Base-by-base conservation (phyloP, 2,888 invertebrate genomes). In the Nomada ferruginata region DNA sequence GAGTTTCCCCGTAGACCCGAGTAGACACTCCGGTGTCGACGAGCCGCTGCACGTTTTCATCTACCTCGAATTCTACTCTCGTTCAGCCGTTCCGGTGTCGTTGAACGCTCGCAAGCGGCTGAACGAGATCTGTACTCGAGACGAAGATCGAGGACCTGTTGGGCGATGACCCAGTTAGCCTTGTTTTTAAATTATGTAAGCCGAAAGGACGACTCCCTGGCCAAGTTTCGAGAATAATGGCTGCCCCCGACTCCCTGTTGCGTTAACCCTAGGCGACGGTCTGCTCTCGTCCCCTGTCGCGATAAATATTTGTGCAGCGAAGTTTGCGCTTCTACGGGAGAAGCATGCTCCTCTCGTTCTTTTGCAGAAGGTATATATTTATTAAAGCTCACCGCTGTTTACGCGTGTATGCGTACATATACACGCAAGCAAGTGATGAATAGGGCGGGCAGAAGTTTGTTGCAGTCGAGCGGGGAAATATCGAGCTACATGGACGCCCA, bases 71-170 rank as follows among this genome's bases (percentile, higher is more conserved):
- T 76, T 42, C 68, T 52, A 36, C 5, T 9, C 78, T 9, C 78
- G 78, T 69, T 69, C 26, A 42, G 18, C 11, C 64, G 23, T 68
- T 52, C 52, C n/a, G 61, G 26, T 20, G 76, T 59, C 72, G 72
- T 47, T 18, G 50, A 52, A 63, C 64, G 23, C 50, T 50, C 26
- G 36, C 61, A n/a, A 57, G 13, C 61, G 36, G 44, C n/a, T 13
- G n/a, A 53, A 4, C 42, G 42, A 13, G 5, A 53, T 53, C 4
- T 42, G 36, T 10, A 26, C 29, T 11, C 13, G 55, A 47, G 44
- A 65, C 73, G 29, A 59, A 23, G 57, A 79, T 79, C 66, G 72
- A 52, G 80, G 50, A 80, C 80, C 79, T 80, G 79, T 80, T 80
- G 79, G 79, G 63, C 29, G 47, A 55, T 23, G 52, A 52, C 44